phyloP scores from a whole-genome alignment of 2,113 vertebrate species.

The Prinia subflava region DNA sequence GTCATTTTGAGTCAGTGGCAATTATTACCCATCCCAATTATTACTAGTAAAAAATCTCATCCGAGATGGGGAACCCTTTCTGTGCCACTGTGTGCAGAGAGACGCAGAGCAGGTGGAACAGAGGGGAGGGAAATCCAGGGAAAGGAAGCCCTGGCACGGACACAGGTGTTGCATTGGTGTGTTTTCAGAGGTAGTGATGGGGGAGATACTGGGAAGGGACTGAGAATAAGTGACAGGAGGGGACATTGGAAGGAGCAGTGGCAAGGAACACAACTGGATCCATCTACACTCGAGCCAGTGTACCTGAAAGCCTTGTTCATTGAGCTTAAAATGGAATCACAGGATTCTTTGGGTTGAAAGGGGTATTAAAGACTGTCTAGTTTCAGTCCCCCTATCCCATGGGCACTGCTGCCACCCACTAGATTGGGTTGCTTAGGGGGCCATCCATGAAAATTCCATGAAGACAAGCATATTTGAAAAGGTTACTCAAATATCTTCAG shows the following conservation, averaged over 20 bases:
- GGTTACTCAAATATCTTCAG: not conserved
- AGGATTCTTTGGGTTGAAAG: not conserved
- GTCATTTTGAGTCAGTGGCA: not conserved
- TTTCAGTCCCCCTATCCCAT: not conserved
- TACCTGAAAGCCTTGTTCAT: not conserved
- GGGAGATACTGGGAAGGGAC: not conserved
- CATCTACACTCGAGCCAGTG: accelerated
- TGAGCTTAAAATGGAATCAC: not conserved
- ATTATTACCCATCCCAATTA: not conserved
- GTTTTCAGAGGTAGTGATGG: not conserved
- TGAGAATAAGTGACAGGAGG: not conserved
- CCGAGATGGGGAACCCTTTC: not conserved
- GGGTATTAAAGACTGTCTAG: not conserved
- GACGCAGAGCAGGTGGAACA: not conserved
- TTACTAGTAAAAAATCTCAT: not conserved
- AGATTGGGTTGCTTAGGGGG: not conserved
- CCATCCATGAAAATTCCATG: not conserved
- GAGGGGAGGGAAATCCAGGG: not conserved
- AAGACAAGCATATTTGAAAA: not conserved
- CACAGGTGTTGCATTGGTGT: not conserved
- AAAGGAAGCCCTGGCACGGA: not conserved
- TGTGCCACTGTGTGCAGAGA: not conserved
- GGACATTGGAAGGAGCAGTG: not conserved
- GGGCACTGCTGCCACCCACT: not conserved
- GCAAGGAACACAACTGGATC: not conserved